Conservation (phyloP, 2,888 invertebrate genomes). For the Drosophila limbata region DNA sequence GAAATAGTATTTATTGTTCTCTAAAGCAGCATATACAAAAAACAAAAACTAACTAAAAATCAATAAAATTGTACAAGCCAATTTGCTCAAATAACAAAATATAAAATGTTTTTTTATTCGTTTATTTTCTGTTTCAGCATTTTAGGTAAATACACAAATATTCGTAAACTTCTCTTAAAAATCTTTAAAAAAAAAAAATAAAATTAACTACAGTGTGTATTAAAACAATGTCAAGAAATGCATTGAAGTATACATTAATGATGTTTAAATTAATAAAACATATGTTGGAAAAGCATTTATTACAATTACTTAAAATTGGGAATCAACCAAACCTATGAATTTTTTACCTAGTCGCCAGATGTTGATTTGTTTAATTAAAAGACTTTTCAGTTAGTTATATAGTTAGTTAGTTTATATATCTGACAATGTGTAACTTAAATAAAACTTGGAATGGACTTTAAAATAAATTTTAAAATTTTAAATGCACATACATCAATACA, state of each 20-base stretch:
- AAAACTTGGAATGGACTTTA: neutral
- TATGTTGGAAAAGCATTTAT: too few species aligned
- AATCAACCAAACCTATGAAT: neutral
- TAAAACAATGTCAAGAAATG: too few species aligned
- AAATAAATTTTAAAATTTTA: neutral
- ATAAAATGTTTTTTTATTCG: slow-evolving; percentile 12
- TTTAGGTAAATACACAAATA: neutral
- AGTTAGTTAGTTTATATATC: too few species aligned
- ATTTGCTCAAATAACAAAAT: slow-evolving; percentile 82
- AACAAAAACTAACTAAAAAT: slow-evolving; percentile 51
- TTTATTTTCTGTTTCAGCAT: slow-evolving; percentile 15
- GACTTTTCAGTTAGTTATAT: too few species aligned
- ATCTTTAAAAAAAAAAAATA: too few species aligned
- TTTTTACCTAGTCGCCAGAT: neutral
- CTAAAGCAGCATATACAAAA: slow-evolving; percentile 20
- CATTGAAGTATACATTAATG: too few species aligned
- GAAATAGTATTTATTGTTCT: slow-evolving; percentile 50
- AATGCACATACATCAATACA: neutral
- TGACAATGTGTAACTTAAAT: too few species aligned
- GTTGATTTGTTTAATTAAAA: neutral
- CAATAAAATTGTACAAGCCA: slow-evolving; percentile 84
- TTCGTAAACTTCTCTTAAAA: neutral
- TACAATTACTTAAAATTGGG: too few species aligned
- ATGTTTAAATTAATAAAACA: too few species aligned
- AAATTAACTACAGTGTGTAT: too few species aligned